A percentile compares a stretch with the other conserved stretches of the same genome.
phyloP scores from a whole-genome alignment of 2,888 invertebrate genomes.

The Lasioglossum morio region DNA sequence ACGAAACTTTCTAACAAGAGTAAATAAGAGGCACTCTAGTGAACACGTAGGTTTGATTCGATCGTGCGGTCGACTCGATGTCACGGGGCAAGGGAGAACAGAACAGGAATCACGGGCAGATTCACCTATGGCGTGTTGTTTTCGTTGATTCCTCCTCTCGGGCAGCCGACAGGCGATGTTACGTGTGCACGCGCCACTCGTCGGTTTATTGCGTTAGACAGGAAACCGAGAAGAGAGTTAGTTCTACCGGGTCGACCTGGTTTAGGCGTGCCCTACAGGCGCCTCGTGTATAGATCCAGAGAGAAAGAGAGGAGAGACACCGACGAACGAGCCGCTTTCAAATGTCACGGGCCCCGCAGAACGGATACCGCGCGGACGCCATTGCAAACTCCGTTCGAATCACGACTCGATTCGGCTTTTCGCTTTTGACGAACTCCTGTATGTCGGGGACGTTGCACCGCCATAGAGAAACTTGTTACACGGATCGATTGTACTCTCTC shows the following conservation, averaged over 20 bases:
- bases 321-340: conserved; percentile 41
- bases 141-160: background rate
- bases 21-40: too few relatives aligned
- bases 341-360: conserved; percentile 61
- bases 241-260: conserved; percentile 66
- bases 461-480: background rate
- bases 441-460: too few relatives aligned
- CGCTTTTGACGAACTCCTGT: background rate
- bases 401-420: background rate
- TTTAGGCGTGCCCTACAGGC: conserved; percentile 65
- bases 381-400: background rate
- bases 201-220: conserved; percentile 63
- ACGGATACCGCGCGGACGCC: conserved; percentile 27
- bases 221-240: conserved; percentile 68
- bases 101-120: conserved; percentile 12
- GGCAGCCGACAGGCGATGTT: conserved; percentile 54
- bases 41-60: background rate
- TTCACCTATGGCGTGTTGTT: conserved; percentile 10
- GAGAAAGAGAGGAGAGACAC: conserved; percentile 35
- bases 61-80: background rate
- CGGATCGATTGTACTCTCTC: background rate
- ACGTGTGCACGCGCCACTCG: conserved; percentile 25
- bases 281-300: conserved; percentile 33
- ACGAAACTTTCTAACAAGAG: too few relatives aligned
- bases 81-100: background rate